phyloP scores from a whole-genome alignment of 2,797 vertebrate genomes.

The Characodon lateralis region DNA sequence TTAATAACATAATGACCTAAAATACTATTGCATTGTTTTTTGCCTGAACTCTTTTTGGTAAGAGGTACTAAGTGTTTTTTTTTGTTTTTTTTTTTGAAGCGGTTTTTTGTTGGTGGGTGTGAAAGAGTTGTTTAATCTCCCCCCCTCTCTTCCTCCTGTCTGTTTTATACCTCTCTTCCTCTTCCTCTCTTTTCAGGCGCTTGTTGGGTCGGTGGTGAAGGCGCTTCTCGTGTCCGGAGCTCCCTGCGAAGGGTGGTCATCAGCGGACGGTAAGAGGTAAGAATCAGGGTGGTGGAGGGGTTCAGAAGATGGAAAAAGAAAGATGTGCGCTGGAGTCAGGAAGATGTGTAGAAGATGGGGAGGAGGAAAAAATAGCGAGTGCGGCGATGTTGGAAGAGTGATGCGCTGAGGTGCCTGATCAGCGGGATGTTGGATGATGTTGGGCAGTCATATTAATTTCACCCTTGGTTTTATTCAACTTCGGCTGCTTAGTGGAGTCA shows the following conservation, averaged over 20 bases:
- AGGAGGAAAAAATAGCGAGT: background rate
- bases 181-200: conserved; percentile 19
- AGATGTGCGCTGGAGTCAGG: background rate
- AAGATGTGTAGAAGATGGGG: background rate
- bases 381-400: conserved; percentile 20
- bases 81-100: background rate
- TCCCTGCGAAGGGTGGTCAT: conserved; percentile 44
- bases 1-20: background rate
- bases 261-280: conserved; percentile 50
- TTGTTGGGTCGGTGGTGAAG: conserved; percentile 45
- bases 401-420: conserved; percentile 55
- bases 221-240: conserved; percentile 50
- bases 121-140: conserved; percentile 2
- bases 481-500: conserved; percentile 34
- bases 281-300: conserved; percentile 15
- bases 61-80: background rate
- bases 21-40: too few relatives aligned
- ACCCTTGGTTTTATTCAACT: conserved; percentile 21
- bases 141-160: conserved; percentile 1
- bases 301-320: background rate
- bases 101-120: background rate
- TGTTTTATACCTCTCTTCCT: background rate
- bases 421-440: conserved; percentile 54
- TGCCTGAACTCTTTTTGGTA: background rate
- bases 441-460: conserved; percentile 22